These are phyloP conservation scores for Gryon sp. DNA, from an alignment of 1,140 invertebrate genomes.

Conservation along the genomic window DNA sequence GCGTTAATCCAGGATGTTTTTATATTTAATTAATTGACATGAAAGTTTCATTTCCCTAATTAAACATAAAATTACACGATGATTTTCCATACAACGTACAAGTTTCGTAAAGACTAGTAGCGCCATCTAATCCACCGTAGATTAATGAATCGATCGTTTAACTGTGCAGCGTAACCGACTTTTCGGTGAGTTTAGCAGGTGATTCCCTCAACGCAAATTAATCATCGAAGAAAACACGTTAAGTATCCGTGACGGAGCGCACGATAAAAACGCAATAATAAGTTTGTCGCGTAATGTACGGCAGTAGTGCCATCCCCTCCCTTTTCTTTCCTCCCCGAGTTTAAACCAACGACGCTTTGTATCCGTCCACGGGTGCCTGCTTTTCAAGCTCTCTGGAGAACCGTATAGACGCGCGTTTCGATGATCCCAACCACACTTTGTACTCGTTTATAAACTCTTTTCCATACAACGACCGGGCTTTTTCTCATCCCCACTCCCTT, in stretches of 20 bases:
- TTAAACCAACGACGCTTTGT: constrained; percentile 34
- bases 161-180: background rate
- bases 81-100: no score
- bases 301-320: constrained; percentile 8
- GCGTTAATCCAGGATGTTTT: no score
- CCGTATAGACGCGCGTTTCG: constrained; percentile 3
- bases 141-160: background rate
- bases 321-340: no score
- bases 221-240: constrained; percentile 50
- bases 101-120: no score
- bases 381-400: constrained; percentile 24
- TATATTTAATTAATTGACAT: no score
- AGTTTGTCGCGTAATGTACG: constrained; percentile 42
- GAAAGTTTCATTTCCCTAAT: no score
- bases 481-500: background rate
- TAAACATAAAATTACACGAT: no score
- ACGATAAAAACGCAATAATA: constrained; percentile 61
- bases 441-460: constrained; percentile 45
- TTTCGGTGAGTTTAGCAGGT: constrained; percentile 25
- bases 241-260: constrained; percentile 45
- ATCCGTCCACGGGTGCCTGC: constrained; percentile 17
- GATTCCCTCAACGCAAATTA: constrained; percentile 49
- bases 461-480: background rate
- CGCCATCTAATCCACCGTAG: no score
- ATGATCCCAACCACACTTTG: constrained; percentile 23